Percentiles rank a stretch among this genome's conserved stretches.
These are phyloP conservation scores for Erannis defoliaria DNA, from an alignment of 2,888 invertebrate genomes.

Conservation along the genomic window DNA sequence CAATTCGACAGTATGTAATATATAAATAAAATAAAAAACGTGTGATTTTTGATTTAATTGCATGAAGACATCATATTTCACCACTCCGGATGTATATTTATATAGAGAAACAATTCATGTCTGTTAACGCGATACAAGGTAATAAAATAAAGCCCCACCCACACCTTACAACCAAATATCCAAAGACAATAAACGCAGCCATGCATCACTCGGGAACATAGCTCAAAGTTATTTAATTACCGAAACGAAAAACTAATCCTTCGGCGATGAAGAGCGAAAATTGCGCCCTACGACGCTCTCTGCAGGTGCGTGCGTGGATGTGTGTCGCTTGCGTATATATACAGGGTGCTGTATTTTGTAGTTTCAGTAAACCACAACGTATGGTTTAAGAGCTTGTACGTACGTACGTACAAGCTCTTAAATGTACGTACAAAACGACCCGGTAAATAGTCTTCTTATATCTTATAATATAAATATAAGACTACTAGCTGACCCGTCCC, in stretches of 20 bases:
- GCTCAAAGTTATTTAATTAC: slow-evolving; percentile 86
- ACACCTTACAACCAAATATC: slow-evolving; percentile 37
- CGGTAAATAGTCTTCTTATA: too few species aligned
- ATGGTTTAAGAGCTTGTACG: too few species aligned
- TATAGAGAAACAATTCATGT: background rate
- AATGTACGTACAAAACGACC: too few species aligned
- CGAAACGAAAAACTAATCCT: slow-evolving; percentile 86
- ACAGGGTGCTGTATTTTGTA: slow-evolving; percentile 60
- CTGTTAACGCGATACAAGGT: slow-evolving; percentile 17
- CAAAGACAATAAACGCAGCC: slow-evolving; percentile 78
- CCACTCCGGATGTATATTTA: background rate
- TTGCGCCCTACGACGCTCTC: slow-evolving; percentile 68
- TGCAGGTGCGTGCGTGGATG: slow-evolving; percentile 68
- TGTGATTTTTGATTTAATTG: too few species aligned
- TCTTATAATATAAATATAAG: too few species aligned
- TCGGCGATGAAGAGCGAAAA: slow-evolving; percentile 74
- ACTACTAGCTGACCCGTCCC: too few species aligned
- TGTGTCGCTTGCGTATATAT: slow-evolving; percentile 60
- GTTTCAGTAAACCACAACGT: too few species aligned
- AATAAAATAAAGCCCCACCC: slow-evolving; percentile 45
- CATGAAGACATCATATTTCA: background rate
- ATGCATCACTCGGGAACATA: slow-evolving; percentile 82
- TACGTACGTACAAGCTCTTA: too few species aligned
- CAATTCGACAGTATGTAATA: too few species aligned
- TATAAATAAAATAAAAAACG: too few species aligned